phyloP scores from a whole-genome alignment of 2,888 invertebrate genomes.

The Anthoptus insignis region DNA sequence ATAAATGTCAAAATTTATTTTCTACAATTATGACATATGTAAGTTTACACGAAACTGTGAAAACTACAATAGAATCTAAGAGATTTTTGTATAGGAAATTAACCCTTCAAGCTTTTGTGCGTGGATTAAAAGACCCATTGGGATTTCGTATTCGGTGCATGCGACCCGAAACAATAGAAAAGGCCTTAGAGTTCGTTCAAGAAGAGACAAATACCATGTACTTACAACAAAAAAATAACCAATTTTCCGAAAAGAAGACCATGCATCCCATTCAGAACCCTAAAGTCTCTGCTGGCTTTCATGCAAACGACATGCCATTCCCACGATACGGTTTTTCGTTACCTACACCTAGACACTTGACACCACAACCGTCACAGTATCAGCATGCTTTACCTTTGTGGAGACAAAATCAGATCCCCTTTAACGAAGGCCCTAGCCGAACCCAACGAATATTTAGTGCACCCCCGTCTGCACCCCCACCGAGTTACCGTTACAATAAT shows the following conservation, averaged over 20 bases:
- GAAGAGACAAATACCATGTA: conserved; percentile 18
- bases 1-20: conserved; percentile 31
- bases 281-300: neutral
- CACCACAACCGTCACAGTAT: too few species aligned
- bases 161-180: too few species aligned
- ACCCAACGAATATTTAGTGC: conserved; percentile 17
- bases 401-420: too few species aligned
- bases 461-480: too few species aligned
- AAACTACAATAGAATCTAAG: conserved; percentile 13
- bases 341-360: too few species aligned
- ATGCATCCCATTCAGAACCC: neutral
- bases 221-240: neutral
- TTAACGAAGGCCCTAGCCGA: neutral
- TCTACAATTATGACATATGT: conserved; percentile 28
- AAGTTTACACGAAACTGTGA: conserved; percentile 12
- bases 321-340: too few species aligned
- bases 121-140: conserved; percentile 44
- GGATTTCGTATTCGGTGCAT: too few species aligned
- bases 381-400: too few species aligned
- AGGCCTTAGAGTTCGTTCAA: too few species aligned
- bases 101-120: conserved; percentile 41
- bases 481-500: neutral
- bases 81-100: conserved; percentile 35
- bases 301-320: neutral
- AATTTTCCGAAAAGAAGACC: neutral